These are phyloP conservation scores for Trachelus troglodyta DNA, from an alignment of 2,888 invertebrate species.

Conservation along the genomic window DNA sequence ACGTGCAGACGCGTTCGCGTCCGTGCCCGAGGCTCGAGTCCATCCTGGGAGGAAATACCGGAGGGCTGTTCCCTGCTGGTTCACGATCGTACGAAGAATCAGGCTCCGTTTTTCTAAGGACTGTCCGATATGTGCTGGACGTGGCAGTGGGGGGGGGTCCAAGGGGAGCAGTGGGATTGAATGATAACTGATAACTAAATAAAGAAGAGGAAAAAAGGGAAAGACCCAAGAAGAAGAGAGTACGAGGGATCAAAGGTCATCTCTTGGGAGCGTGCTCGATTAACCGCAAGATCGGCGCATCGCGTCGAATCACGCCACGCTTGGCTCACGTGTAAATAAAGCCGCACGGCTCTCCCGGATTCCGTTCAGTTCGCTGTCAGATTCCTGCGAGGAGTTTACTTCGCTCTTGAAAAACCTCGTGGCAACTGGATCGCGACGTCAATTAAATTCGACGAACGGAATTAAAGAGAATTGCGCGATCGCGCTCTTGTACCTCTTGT, in stretches of 20 bases:
- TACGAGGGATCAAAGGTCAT: conserved; percentile 40
- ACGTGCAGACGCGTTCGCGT: not conserved
- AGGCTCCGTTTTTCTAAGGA: not conserved
- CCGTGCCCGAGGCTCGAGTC: not conserved
- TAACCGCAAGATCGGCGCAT: conserved; percentile 31
- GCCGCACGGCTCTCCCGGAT: conserved; percentile 26
- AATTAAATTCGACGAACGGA: not conserved
- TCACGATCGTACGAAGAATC: not conserved
- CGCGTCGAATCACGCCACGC: conserved; percentile 44
- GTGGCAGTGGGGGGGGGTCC: not conserved
- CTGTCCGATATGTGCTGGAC: not conserved
- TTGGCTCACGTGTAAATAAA: conserved; percentile 44
- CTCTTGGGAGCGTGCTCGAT: conserved; percentile 18
- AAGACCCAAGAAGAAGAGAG: not conserved
- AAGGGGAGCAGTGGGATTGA: not conserved
- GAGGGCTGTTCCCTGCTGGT: not conserved
- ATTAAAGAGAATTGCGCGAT: not conserved
- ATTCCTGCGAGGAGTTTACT: not conserved
- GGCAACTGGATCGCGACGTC: not conserved
- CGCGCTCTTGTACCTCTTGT: not conserved
- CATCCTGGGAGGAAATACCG: not conserved
- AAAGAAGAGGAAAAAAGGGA: not conserved
- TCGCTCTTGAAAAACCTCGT: not conserved
- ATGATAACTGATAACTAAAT: not conserved
- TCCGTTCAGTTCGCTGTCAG: conserved; percentile 41